phyloP scores from a whole-genome alignment of 1,140 invertebrate genomes.

The Leptoteleia sp. region DNA sequence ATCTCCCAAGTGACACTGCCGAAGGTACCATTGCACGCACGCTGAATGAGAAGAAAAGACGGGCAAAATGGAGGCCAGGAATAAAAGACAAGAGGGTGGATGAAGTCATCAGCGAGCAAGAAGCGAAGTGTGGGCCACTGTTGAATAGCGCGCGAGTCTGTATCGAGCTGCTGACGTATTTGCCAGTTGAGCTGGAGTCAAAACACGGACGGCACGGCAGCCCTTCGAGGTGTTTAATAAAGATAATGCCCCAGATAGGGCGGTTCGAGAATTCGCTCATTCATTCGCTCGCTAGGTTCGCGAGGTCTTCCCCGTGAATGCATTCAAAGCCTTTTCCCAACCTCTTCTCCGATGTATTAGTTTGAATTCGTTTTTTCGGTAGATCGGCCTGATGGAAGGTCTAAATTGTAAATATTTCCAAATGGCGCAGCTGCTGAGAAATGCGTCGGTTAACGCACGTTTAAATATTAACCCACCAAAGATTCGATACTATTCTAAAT shows the following conservation, averaged over 20 bases:
- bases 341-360: slow-evolving; percentile 32
- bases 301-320: slow-evolving; percentile 76
- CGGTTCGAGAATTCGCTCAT: slow-evolving; percentile 74
- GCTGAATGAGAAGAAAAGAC: slow-evolving; percentile 38
- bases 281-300: slow-evolving; percentile 73
- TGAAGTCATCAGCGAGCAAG: slow-evolving; percentile 67
- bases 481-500: too few species aligned
- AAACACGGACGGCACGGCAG: slow-evolving; percentile 47
- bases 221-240: slow-evolving; percentile 80
- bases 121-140: slow-evolving; percentile 41
- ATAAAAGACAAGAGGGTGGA: slow-evolving; percentile 66
- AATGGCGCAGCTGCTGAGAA: neutral
- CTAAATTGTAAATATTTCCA: slow-evolving; percentile 4
- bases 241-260: slow-evolving; percentile 79
- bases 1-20: slow-evolving; percentile 7
- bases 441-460: too few species aligned
- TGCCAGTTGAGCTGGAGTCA: slow-evolving; percentile 51
- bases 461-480: too few species aligned
- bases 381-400: slow-evolving; percentile 10
- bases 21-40: slow-evolving; percentile 20
- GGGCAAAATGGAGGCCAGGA: slow-evolving; percentile 34
- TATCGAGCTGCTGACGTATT: slow-evolving; percentile 55
- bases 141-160: slow-evolving; percentile 43
- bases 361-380: slow-evolving; percentile 52
- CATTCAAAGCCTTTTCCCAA: slow-evolving; percentile 73